Percentiles rank a stretch among this genome's conserved stretches.
phyloP scores from a whole-genome alignment of 1,140 invertebrate species.

The Cheumatopsyche charites region DNA sequence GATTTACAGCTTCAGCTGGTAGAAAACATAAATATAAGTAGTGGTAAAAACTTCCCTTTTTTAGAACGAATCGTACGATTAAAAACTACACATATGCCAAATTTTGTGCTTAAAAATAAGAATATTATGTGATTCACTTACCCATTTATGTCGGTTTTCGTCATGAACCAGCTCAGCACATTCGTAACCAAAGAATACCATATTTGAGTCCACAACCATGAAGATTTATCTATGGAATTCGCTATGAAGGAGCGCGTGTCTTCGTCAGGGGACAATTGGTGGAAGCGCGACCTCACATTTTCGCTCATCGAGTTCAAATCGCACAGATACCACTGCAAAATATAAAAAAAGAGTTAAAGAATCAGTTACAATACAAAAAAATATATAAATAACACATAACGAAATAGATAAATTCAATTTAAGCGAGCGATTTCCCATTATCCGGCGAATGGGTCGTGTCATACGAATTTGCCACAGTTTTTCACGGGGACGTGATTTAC shows the following conservation, averaged over 20 bases:
- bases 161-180: slow-evolving; percentile 77
- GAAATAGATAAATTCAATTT: slow-evolving; percentile 18
- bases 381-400: neutral
- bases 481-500: slow-evolving; percentile 11
- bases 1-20: too few species aligned
- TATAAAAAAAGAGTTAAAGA: too few species aligned
- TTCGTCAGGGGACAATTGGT: slow-evolving; percentile 69
- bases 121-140: slow-evolving; percentile 58
- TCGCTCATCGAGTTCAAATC: slow-evolving; percentile 58
- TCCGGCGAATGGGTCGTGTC: slow-evolving; percentile 15
- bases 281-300: slow-evolving; percentile 63
- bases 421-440: neutral
- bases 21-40: too few species aligned
- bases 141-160: slow-evolving; percentile 85
- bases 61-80: too few species aligned
- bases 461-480: slow-evolving; percentile 25
- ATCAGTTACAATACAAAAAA: too few species aligned
- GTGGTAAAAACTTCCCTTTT: too few species aligned
- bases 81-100: too few species aligned
- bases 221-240: slow-evolving; percentile 72
- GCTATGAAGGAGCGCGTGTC: slow-evolving; percentile 76
- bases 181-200: slow-evolving; percentile 74
- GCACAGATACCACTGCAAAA: slow-evolving; percentile 73
- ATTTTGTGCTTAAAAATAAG: neutral
- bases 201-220: slow-evolving; percentile 77